Percentiles rank a stretch among this genome's conserved stretches.
Evolutionary conservation across 2,113 vertebrate genomes (phyloP).

Genomic region (Chauna torquata): DNA sequence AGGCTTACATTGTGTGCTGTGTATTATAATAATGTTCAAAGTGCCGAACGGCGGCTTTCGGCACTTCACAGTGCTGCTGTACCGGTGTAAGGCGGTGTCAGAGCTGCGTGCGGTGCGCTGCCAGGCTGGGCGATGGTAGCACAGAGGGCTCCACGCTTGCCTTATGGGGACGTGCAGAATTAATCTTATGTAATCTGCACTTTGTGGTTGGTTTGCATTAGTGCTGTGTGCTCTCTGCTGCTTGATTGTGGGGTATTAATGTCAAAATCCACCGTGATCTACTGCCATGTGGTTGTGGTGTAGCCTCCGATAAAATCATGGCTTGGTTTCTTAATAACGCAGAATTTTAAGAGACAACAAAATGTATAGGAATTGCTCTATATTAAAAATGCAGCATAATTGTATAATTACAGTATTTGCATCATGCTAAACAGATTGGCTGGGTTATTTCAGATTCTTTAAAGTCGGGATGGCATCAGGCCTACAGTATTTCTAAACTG

Average conservation of each 20-base stretch:
- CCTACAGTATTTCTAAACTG: conserved; percentile 61
- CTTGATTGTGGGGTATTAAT: conserved; percentile 37
- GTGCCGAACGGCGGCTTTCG: not conserved
- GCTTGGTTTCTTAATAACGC: conserved; percentile 37
- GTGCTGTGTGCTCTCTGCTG: conserved; percentile 4
- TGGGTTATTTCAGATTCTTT: conserved; percentile 65
- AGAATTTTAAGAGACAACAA: conserved; percentile 45
- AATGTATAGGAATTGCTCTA: conserved; percentile 62
- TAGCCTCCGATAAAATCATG: conserved; percentile 4
- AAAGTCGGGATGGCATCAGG: conserved; percentile 60
- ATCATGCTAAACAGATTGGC: conserved; percentile 66
- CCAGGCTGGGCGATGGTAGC: not conserved
- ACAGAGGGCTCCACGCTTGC: not conserved
- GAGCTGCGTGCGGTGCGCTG: fast-evolving
- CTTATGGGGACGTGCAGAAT: not conserved
- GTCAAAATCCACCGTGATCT: conserved; percentile 25
- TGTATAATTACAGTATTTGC: conserved; percentile 68
- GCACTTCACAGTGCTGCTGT: not conserved
- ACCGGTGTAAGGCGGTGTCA: not conserved
- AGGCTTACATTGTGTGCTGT: not conserved
- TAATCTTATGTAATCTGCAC: conserved; percentile 18
- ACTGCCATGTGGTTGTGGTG: not conserved
- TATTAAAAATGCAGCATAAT: conserved; percentile 73
- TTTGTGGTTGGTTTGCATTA: not conserved
- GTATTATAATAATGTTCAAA: not conserved